Percentiles rank a stretch among this genome's conserved stretches.
Conservation (phyloP, 2,113 vertebrate genomes). For the Tragulus kanchil region DNA sequence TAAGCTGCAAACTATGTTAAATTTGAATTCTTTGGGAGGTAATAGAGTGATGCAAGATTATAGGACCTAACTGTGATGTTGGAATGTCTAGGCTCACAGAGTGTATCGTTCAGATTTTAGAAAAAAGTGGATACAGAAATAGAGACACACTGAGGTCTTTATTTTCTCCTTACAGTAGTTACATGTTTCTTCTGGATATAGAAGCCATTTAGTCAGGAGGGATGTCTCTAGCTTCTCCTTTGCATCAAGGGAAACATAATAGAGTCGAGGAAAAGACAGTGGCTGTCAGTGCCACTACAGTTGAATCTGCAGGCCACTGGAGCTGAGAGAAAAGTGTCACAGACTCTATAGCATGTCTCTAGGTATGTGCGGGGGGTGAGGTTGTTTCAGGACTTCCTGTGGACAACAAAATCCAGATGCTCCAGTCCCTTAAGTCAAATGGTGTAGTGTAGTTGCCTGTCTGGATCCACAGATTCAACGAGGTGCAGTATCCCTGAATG, state of each 20-base stretch:
- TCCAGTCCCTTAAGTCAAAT: background rate
- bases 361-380: background rate
- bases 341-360: background rate
- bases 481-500: background rate
- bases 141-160: conserved; percentile 39
- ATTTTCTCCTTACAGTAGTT: conserved; percentile 48
- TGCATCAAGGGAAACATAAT: conserved; percentile 17
- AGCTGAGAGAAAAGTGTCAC: background rate
- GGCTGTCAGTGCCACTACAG: conserved; percentile 3
- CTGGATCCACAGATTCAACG: background rate
- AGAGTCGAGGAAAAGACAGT: background rate
- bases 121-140: conserved; percentile 66
- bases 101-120: conserved; percentile 62
- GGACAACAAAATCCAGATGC: background rate
- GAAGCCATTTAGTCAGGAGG: conserved; percentile 58
- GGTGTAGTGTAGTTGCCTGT: background rate
- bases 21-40: conserved; percentile 79
- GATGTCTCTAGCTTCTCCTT: conserved; percentile 64
- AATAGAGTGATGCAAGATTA: conserved; percentile 74
- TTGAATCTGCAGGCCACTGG: background rate
- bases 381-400: background rate
- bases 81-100: conserved; percentile 64
- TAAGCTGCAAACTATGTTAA: conserved; percentile 80
- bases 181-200: conserved; percentile 22
- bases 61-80: conserved; percentile 64